These are phyloP conservation scores for Ceratina australensis DNA, from an alignment of 1,140 invertebrate species.

Conservation along the genomic window DNA sequence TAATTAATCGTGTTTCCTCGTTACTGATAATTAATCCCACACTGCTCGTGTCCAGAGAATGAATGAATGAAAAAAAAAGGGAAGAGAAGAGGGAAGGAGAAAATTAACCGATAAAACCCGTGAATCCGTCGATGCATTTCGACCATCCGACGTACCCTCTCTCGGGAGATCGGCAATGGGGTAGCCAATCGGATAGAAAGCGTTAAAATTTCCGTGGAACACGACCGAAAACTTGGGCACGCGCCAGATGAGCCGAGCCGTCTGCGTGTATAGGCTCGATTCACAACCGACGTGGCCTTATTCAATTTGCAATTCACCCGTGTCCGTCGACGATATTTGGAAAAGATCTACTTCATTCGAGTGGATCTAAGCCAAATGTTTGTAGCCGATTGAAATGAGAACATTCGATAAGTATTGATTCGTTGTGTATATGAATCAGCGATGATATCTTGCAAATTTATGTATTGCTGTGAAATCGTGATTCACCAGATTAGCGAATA, in stretches of 20 bases:
- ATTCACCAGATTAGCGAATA: no score
- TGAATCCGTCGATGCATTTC: constrained; percentile 42
- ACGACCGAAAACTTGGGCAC: constrained; percentile 46
- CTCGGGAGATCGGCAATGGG: constrained; percentile 39
- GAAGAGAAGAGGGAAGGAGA: no score
- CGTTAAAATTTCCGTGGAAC: constrained; percentile 46
- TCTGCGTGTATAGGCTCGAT: constrained; percentile 31
- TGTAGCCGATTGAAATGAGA: not conserved
- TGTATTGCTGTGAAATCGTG: no score
- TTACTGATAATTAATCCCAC: constrained; percentile 65
- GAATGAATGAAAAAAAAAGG: not conserved
- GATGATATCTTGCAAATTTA: no score
- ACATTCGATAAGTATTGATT: no score
- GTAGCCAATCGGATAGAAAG: constrained; percentile 51
- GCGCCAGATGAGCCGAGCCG: constrained; percentile 41
- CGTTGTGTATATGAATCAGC: no score
- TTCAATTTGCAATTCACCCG: constrained; percentile 55
- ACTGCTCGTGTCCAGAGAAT: constrained; percentile 30
- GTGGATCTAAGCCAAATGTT: constrained; percentile 33
- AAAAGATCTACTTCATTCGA: constrained; percentile 2
- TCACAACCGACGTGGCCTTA: constrained; percentile 48
- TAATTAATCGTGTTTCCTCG: constrained; percentile 62
- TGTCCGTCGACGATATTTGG: constrained; percentile 17
- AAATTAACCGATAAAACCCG: constrained; percentile 23
- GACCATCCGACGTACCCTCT: constrained; percentile 34